Base-by-base conservation (phyloP, 2,113 vertebrate species). In the Callocephalon fimbriatum region DNA sequence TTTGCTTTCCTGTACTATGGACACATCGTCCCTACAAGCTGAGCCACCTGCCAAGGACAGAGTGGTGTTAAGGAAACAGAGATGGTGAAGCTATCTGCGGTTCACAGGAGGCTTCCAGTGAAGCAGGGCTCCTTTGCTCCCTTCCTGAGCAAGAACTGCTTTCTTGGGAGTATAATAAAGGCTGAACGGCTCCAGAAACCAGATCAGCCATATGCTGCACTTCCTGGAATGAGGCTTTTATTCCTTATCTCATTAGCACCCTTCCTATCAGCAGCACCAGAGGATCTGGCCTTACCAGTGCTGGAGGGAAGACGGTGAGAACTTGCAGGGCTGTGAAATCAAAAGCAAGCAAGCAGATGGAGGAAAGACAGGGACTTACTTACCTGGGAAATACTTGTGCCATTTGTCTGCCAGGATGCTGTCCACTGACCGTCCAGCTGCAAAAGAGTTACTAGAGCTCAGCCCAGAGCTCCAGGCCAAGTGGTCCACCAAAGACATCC, bases 321-420 rank as follows among this genome's bases (percentile, higher is more conserved):
- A 10, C 10, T 7, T 3, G 17, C 38, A 29, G 56, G n/a, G 53
- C 51, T 48, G 38, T 2, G 37, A 15, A 38, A 48, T 0, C 31
- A 2, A 1, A 9, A 42, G 45, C 44, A 48, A 58, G 50, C 16
- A 11, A 37, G 53, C 32, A 74, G 78, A 21, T 4, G 42, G 44
- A 8, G 1, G 2, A 6, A 9, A 32, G 59, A 5, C 0, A 20
- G 44, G 20, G 29, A 40, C 20, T n/a, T 22, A 40, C 98, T 63
- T 73, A 99, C 99, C 97, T 61, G 99, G 98, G 82, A 99, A 99
- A 71, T 99, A 99, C 76, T 97, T 99, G 94, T 11, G 98, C 98
- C 98, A 99, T 14, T 98, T 98, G 92, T 98, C 98, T 88, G 95
- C 65, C 84, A 99, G 88, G 37, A 98, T 65, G 58, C 94, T 97